Evolutionary conservation across 2,888 invertebrate genomes (phyloP).

Genomic region (Fissipunctia ypsillon): DNA sequence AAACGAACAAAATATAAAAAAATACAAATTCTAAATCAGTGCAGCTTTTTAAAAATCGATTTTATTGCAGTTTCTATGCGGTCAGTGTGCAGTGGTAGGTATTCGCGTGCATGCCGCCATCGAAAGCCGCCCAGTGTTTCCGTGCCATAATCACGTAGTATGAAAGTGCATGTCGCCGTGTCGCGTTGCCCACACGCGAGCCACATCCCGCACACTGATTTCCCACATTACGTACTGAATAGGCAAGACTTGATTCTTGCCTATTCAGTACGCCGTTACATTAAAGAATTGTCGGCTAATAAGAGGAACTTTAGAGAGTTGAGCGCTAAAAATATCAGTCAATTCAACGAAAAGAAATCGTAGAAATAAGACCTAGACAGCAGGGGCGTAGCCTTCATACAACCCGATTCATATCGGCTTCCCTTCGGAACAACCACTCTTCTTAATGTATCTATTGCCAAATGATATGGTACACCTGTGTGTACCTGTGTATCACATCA

Average conservation of each 20-base stretch:
- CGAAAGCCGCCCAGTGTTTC: constrained; percentile 72
- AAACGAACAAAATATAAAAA: neutral
- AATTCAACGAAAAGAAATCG: constrained; percentile 54
- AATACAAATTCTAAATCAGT: neutral
- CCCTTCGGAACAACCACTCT: too few species aligned
- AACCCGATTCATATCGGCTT: too few species aligned
- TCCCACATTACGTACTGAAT: constrained; percentile 67
- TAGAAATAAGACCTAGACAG: constrained; percentile 33
- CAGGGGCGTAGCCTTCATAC: too few species aligned
- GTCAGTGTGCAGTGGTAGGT: constrained; percentile 28
- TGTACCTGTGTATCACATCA: too few species aligned
- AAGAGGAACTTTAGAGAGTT: constrained; percentile 67
- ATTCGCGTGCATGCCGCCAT: constrained; percentile 75
- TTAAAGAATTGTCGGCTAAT: constrained; percentile 72
- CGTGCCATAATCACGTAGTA: constrained; percentile 73
- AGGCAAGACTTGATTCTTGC: constrained; percentile 74
- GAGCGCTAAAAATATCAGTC: constrained; percentile 50
- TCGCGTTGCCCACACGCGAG: constrained; percentile 57
- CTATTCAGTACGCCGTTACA: constrained; percentile 70
- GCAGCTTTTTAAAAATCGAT: constrained; percentile 34
- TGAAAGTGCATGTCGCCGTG: constrained; percentile 70
- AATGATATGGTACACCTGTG: too few species aligned
- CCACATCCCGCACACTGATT: constrained; percentile 73
- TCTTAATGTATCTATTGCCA: too few species aligned
- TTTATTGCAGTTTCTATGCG: constrained; percentile 65